phyloP scores from a whole-genome alignment of 2,888 invertebrate species.

The Drosophila meridiana region DNA sequence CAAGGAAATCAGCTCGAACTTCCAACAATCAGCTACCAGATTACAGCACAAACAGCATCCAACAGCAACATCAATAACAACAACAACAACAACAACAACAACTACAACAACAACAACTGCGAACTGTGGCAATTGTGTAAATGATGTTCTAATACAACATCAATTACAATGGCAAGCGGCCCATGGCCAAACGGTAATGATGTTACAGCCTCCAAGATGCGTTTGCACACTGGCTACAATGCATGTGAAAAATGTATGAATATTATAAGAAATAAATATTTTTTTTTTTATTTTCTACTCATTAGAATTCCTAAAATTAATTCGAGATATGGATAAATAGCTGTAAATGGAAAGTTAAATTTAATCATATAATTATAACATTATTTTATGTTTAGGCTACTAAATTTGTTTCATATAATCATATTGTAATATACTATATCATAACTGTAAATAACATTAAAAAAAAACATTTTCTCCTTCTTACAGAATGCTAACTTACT shows the following conservation, averaged over 20 bases:
- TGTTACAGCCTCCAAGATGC: conserved; percentile 66
- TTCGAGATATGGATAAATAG: not conserved
- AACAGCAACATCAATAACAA: conserved; percentile 28
- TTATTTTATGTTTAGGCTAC: too few species aligned
- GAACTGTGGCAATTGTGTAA: conserved; percentile 77
- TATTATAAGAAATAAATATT: not conserved
- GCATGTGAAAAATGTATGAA: not conserved
- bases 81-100: conserved; percentile 18
- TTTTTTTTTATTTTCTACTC: not conserved
- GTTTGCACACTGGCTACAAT: conserved; percentile 45
- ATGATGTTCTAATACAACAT: conserved; percentile 81
- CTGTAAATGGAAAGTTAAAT: not conserved
- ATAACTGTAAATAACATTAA: too few species aligned
- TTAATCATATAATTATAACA: too few species aligned
- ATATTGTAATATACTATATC: too few species aligned
- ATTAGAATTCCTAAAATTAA: too few species aligned
- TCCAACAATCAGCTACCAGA: conserved; percentile 49
- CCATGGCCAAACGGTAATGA: conserved; percentile 73
- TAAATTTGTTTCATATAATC: too few species aligned
- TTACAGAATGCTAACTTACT: not conserved
- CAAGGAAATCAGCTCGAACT: conserved; percentile 42
- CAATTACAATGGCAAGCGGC: conserved; percentile 78
- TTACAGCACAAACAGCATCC: conserved; percentile 36
- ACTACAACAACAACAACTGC: conserved; percentile 28
- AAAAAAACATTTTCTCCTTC: too few species aligned